phyloP scores from a whole-genome alignment of 2,888 invertebrate genomes.

The Odiellus spinosus region DNA sequence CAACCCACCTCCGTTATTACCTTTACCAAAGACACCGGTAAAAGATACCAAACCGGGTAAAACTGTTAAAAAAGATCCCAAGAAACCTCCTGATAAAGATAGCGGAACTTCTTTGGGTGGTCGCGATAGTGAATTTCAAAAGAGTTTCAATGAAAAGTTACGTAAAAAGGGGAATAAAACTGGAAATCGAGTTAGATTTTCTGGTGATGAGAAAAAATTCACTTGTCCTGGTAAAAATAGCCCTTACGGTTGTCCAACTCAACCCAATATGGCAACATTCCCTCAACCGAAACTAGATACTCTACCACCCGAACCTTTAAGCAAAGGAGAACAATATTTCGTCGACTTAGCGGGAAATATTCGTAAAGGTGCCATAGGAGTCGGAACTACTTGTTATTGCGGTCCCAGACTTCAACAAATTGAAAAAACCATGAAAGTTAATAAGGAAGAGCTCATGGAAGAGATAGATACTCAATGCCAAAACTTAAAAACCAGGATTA shows the following conservation, averaged over 20 bases:
- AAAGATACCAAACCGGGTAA: conserved; percentile 30
- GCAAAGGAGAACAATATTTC: conserved; percentile 82
- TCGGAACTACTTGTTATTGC: conserved; percentile 81
- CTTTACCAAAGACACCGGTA: conserved; percentile 3
- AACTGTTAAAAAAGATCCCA: too few species aligned
- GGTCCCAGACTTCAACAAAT: conserved; percentile 76
- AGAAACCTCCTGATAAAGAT: conserved; percentile 6
- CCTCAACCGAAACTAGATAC: conserved; percentile 71
- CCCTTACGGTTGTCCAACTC: conserved; percentile 81
- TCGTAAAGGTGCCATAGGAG: conserved; percentile 69
- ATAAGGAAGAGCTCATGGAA: conserved; percentile 58
- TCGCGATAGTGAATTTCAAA: conserved; percentile 29
- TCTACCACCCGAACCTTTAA: conserved; percentile 65
- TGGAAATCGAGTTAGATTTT: too few species aligned
- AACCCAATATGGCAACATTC: conserved; percentile 63
- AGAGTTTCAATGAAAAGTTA: conserved; percentile 27
- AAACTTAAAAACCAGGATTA: conserved; percentile 59
- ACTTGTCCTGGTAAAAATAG: conserved; percentile 12
- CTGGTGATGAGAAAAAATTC: conserved; percentile 8
- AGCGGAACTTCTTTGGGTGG: conserved; percentile 10
- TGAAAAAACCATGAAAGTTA: conserved; percentile 57
- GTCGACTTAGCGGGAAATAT: conserved; percentile 87
- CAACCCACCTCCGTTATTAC: conserved; percentile 28
- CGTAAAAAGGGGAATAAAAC: neutral
- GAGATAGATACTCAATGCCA: conserved; percentile 58